These are phyloP conservation scores for Sciurus carolinensis DNA, from an alignment of 2,797 vertebrate species.

Conservation along the genomic window DNA sequence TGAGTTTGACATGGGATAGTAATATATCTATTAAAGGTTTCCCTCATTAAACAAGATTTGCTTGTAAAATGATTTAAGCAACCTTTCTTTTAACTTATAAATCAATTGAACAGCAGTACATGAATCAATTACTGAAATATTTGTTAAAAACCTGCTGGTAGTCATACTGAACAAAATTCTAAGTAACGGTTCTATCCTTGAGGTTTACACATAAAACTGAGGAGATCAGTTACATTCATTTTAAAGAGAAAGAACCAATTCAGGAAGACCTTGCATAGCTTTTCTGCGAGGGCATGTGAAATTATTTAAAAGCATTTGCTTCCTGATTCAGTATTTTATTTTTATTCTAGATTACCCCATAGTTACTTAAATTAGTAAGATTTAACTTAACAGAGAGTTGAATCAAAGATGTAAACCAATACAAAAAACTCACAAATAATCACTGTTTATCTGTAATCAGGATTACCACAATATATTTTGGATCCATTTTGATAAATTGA, in stretches of 20 bases:
- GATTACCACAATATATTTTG: slow-evolving; percentile 30
- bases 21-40: not conserved
- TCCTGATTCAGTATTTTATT: not conserved
- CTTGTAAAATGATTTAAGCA: not conserved
- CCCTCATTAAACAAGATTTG: not conserved
- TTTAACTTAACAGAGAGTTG: not conserved
- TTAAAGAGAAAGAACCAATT: not conserved
- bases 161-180: not conserved
- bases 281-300: not conserved
- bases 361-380: slow-evolving; percentile 30
- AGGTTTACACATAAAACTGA: slow-evolving; percentile 23
- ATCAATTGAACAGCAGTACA: not conserved
- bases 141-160: slow-evolving; percentile 43
- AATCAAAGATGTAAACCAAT: not conserved
- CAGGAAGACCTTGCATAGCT: not conserved
- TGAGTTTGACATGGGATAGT: not conserved
- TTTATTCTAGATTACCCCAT: not conserved
- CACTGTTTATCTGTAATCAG: not conserved
- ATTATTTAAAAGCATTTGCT: slow-evolving; percentile 25
- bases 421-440: not conserved
- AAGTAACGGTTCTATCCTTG: not conserved
- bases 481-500: slow-evolving; percentile 26
- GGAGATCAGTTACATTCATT: not conserved
- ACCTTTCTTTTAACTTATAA: slow-evolving; percentile 13
- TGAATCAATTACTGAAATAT: not conserved